Evolutionary conservation across 2,797 vertebrate species (phyloP).

Genomic region (Yasuhikotakia modesta): DNA sequence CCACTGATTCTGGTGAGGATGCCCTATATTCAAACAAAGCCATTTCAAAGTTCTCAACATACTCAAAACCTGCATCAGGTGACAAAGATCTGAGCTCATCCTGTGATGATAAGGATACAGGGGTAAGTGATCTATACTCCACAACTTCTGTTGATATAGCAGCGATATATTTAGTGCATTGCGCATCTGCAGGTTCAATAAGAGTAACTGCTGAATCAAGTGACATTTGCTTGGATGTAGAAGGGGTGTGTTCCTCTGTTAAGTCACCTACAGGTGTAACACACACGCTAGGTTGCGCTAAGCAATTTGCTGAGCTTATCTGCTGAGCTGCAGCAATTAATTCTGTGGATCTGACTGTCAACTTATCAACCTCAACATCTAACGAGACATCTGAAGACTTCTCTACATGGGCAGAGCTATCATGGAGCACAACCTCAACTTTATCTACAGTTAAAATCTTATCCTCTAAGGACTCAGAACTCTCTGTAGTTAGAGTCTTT

Average conservation of each 20-base stretch:
- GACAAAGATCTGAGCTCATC: slow-evolving; percentile 48
- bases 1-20: slow-evolving; percentile 59
- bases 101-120: slow-evolving; percentile 29
- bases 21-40: slow-evolving; percentile 51
- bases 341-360: slow-evolving; percentile 21
- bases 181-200: slow-evolving; percentile 26
- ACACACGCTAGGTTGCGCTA: slow-evolving; percentile 18
- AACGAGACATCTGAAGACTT: slow-evolving; percentile 40
- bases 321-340: slow-evolving; percentile 42
- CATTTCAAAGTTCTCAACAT: slow-evolving; percentile 36
- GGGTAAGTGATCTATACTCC: slow-evolving; percentile 32
- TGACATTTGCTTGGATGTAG: slow-evolving; percentile 60
- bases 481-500: slow-evolving; percentile 49
- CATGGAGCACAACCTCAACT: slow-evolving; percentile 19
- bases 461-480: slow-evolving; percentile 12
- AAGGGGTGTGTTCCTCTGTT: slow-evolving; percentile 19
- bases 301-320: slow-evolving; percentile 34
- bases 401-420: slow-evolving; percentile 23
- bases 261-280: slow-evolving; percentile 42
- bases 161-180: neutral
- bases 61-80: slow-evolving; percentile 55
- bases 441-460: slow-evolving; percentile 35
- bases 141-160: slow-evolving; percentile 18
- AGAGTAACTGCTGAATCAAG: slow-evolving; percentile 58
- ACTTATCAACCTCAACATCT: slow-evolving; percentile 48